Base-by-base conservation (phyloP, 2,888 invertebrate species). In the Odontomyia ornata region DNA sequence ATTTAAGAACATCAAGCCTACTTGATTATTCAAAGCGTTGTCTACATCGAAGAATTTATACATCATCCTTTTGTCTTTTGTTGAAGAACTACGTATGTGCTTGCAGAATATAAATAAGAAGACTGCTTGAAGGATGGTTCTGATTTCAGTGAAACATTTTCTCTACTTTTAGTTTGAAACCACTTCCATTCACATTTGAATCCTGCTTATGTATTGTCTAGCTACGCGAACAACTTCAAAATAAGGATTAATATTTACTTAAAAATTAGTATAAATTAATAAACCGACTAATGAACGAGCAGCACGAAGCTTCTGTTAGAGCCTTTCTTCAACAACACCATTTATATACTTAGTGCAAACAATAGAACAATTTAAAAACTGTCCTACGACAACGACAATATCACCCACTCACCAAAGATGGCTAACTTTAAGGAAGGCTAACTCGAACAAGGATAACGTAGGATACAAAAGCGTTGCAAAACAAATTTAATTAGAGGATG, bases 401-500 rank as follows among this genome's bases (percentile, higher is more conserved):
- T 3, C 36, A 5, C 5, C 36, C 9, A 9, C 36, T 36, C 36
- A 5, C 36, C 36, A 5, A 36, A 36, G 36, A 36, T 36, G 11
- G 43, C n/a, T 43, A 36, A 27, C 69, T 47, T 69, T 69, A 4
- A 69, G 15, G 69, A 43, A 25, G 7, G 23, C 23, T 15, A 56
- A 30, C 28, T 36, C 9, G n/a, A 56, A 56, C 18, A 52, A 25
- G 71, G 52, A 56, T 72, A 56, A 52, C 71, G 71, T 11, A 27
- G n/a, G 62, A 76, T 71, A 77, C 76, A 75, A 77, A 77, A 75
- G 75, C 75, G 47, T 46, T 52, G 71, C 69, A 76, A 77, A 76
- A 57, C 75, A 78, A 78, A 78, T 78, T 78, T 78, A 78, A 78
- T 78, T 78, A 78, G 78, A 71, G 76, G 65, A 76, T 78, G 71